A percentile compares a stretch with the other conserved stretches of the same genome.
Conservation (phyloP, 2,797 vertebrate genomes). For the Danionella dracula region DNA sequence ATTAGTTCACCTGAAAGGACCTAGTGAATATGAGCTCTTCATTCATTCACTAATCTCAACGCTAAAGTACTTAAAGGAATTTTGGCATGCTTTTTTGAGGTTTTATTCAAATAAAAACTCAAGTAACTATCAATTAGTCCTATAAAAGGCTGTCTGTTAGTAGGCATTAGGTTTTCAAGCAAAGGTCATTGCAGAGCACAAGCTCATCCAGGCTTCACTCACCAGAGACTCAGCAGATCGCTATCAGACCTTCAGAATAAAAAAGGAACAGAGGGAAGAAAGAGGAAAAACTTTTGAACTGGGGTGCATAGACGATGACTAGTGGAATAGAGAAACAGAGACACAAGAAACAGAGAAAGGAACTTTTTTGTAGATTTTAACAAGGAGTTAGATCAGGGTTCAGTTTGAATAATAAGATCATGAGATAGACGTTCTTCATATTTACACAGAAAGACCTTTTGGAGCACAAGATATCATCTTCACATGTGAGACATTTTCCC, state of each 20-base stretch:
- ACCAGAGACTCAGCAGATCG: conserved; percentile 48
- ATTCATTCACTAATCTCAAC: no score
- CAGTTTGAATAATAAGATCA: not conserved
- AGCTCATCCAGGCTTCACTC: not conserved
- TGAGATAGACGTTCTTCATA: not conserved
- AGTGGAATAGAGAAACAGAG: conserved; percentile 11
- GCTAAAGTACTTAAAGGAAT: no score
- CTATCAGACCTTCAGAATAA: conserved; percentile 21
- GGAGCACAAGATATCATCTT: no score
- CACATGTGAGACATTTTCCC: no score
- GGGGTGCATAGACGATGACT: not conserved
- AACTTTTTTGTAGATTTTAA: not conserved
- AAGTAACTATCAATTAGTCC: not conserved
- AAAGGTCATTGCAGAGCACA: not conserved
- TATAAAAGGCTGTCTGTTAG: not conserved
- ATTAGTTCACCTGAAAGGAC: no score
- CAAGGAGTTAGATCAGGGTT: not conserved
- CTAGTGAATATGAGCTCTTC: no score
- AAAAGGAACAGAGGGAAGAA: conserved; percentile 40
- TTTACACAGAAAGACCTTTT: no score
- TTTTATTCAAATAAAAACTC: no score
- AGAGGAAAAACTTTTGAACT: conserved; percentile 31
- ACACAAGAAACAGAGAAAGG: not conserved
- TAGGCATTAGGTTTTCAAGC: not conserved
- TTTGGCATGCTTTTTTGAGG: no score